Evolutionary conservation across 2,113 vertebrate genomes (phyloP).

Genomic region (Ailurus styani): DNA sequence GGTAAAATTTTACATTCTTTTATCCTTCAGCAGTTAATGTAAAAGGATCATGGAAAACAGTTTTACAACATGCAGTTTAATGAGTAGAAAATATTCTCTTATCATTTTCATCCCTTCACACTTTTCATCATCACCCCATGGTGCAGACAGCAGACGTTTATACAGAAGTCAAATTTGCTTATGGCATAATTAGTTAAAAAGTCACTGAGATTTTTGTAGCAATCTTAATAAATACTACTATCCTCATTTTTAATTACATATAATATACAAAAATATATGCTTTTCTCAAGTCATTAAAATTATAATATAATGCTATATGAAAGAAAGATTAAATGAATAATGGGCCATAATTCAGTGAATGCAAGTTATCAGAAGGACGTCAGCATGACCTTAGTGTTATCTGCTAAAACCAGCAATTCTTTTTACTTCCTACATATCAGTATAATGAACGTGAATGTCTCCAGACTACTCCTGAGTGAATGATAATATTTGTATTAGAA

Average conservation of each 20-base stretch:
- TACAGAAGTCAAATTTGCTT: not conserved
- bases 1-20: not conserved
- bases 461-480: not conserved
- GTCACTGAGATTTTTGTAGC: not conserved
- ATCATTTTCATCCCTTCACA: not conserved
- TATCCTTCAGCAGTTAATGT: conserved; percentile 20
- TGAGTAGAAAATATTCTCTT: conserved; percentile 28
- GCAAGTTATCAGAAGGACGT: not conserved
- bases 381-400: not conserved
- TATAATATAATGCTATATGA: not conserved
- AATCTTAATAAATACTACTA: not conserved
- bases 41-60: not conserved
- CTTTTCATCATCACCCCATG: not conserved
- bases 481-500: not conserved
- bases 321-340: not conserved
- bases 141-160: not conserved
- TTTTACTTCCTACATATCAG: not conserved
- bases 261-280: not conserved
- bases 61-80: conserved; percentile 44
- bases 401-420: not conserved
- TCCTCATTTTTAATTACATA: not conserved
- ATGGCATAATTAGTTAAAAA: not conserved
- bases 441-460: not conserved
- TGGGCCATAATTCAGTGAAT: not conserved
- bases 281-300: not conserved